phyloP scores from a whole-genome alignment of 2,797 vertebrate species.

The Galagoides demidoff region DNA sequence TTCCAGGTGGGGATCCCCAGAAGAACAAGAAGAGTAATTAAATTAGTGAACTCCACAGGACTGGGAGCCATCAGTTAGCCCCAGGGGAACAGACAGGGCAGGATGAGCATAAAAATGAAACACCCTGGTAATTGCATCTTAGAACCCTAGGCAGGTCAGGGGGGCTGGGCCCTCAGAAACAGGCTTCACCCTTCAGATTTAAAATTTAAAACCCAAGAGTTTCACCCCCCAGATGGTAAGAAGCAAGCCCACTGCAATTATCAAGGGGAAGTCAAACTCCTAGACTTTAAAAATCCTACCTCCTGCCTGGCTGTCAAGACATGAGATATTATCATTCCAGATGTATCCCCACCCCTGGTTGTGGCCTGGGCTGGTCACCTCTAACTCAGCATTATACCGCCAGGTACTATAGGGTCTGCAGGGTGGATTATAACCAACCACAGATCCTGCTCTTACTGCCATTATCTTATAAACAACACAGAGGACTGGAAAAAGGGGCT shows the following conservation, averaged over 20 bases:
- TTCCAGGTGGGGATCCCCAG: not conserved
- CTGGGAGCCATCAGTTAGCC: not conserved
- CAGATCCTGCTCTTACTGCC: not conserved
- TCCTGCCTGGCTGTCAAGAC: not conserved
- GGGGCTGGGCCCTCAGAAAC: not conserved
- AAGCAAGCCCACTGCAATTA: not conserved
- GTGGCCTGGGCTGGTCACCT: not conserved
- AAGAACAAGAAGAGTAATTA: not conserved
- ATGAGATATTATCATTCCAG: not conserved
- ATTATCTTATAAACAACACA: not conserved
- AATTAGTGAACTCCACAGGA: not conserved
- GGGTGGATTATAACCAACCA: not conserved
- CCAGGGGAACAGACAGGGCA: not conserved
- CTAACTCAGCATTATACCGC: not conserved
- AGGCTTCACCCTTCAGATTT: not conserved
- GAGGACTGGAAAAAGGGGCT: fast-evolving
- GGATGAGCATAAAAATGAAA: not conserved
- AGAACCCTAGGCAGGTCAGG: fast-evolving
- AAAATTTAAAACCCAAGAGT: not conserved
- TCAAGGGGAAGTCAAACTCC: conserved; percentile 28
- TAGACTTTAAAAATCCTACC: not conserved
- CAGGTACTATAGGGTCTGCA: not conserved
- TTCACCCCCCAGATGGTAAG: not conserved
- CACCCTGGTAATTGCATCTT: not conserved
- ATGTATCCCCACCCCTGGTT: not conserved